phyloP scores from a whole-genome alignment of 1,140 invertebrate species.

The Megalopta genalis region DNA sequence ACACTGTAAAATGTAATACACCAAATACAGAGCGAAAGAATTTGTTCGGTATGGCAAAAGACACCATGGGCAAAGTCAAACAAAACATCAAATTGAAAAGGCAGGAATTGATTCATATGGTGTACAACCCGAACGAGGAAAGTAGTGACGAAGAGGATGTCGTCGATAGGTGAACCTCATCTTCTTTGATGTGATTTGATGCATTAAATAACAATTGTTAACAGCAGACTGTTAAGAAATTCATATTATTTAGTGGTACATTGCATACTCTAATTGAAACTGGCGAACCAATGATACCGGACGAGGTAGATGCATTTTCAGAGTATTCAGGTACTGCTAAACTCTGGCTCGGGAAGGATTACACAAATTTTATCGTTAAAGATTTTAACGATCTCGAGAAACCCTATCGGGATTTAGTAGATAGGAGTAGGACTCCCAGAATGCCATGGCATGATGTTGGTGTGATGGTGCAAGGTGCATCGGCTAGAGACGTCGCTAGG shows the following conservation, averaged over 20 bases:
- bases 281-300: conserved; percentile 55
- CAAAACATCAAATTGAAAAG: conserved; percentile 82
- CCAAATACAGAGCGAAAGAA: conserved; percentile 85
- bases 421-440: conserved; percentile 91
- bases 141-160: conserved; percentile 78
- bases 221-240: conserved; percentile 7
- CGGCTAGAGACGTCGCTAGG: conserved; percentile 94
- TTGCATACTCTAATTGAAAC: conserved; percentile 44
- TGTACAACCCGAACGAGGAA: conserved; percentile 83
- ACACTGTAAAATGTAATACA: conserved; percentile 84
- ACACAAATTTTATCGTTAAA: conserved; percentile 98
- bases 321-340: conserved; percentile 86
- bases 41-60: conserved; percentile 80
- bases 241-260: conserved; percentile 46
- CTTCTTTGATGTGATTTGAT: background rate
- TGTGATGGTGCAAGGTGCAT: conserved; percentile 90
- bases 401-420: conserved; percentile 93
- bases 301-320: conserved; percentile 48
- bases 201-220: background rate
- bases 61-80: conserved; percentile 81
- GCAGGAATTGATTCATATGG: conserved; percentile 85
- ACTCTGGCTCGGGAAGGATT: conserved; percentile 99
- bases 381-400: conserved; percentile 95
- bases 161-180: conserved; percentile 78
- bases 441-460: conserved; percentile 99